These are phyloP conservation scores for Nyctalus aviator DNA, from an alignment of 2,797 vertebrate genomes.

Conservation along the genomic window DNA sequence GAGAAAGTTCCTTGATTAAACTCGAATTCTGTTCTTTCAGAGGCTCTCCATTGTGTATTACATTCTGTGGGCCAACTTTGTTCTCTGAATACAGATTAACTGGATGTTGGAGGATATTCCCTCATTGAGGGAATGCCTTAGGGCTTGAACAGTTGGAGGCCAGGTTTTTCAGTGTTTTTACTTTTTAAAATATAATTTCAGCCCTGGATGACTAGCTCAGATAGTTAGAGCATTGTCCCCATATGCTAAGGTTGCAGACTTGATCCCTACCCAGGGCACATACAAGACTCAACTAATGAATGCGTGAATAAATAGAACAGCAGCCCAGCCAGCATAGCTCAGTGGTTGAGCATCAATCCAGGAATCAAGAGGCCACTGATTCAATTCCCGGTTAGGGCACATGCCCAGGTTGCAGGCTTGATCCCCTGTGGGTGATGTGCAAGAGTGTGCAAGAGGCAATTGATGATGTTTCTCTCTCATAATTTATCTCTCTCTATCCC, in stretches of 20 bases:
- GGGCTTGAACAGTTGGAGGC: background rate
- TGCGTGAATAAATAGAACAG: background rate
- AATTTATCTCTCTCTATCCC: background rate
- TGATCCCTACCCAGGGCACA: background rate
- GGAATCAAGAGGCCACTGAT: too few relatives aligned
- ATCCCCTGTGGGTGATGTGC: too few relatives aligned
- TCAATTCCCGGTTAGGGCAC: too few relatives aligned
- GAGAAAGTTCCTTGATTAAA: background rate
- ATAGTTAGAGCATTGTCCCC: background rate
- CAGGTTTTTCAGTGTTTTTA: background rate
- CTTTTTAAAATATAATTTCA: background rate
- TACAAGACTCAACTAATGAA: background rate
- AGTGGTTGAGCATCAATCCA: too few relatives aligned
- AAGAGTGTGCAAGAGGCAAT: too few relatives aligned
- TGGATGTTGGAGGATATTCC: background rate
- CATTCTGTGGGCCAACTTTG: background rate
- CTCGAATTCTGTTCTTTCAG: background rate
- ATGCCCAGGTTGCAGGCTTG: too few relatives aligned
- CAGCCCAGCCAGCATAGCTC: background rate
- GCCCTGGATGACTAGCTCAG: background rate
- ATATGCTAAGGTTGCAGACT: background rate
- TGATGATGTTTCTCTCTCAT: too few relatives aligned
- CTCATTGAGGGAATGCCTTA: background rate
- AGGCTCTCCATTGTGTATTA: background rate
- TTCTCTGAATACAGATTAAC: background rate